Percentiles rank a stretch among this genome's conserved stretches.
Evolutionary conservation across 92 coral and sea anemone species (phyloP).

Genomic region (Zoanthus sociatus): DNA sequence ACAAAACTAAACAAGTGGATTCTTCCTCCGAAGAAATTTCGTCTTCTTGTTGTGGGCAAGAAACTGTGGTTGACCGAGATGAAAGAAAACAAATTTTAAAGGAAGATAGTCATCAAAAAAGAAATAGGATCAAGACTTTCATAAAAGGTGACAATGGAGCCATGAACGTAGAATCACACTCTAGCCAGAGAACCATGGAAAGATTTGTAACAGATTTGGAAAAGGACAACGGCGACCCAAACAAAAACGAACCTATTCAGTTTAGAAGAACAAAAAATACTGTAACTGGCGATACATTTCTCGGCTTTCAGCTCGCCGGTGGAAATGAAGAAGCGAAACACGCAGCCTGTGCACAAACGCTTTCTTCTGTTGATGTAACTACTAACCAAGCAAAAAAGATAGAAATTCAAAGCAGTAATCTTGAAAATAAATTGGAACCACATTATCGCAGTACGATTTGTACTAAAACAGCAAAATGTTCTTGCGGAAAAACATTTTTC

Average conservation of each 20-base stretch:
- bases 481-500: slow-evolving; percentile 59
- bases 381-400: background rate
- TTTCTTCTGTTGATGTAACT: background rate
- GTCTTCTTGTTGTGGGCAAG: background rate
- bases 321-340: background rate
- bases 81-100: background rate
- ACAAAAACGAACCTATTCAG: background rate
- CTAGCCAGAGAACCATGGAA: background rate
- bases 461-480: slow-evolving; percentile 58
- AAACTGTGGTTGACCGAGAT: background rate
- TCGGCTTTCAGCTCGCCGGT: background rate
- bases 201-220: background rate
- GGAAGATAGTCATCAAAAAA: background rate
- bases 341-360: background rate
- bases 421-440: background rate
- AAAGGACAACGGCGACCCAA: background rate
- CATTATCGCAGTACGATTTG: slow-evolving; percentile 22
- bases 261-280: background rate
- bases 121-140: background rate
- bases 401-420: background rate
- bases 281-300: background rate
- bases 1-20: background rate
- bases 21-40: background rate
- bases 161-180: background rate
- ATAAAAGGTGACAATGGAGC: background rate